These are phyloP conservation scores for Mythimna lalbum DNA, from an alignment of 2,888 invertebrate genomes.

Conservation along the genomic window DNA sequence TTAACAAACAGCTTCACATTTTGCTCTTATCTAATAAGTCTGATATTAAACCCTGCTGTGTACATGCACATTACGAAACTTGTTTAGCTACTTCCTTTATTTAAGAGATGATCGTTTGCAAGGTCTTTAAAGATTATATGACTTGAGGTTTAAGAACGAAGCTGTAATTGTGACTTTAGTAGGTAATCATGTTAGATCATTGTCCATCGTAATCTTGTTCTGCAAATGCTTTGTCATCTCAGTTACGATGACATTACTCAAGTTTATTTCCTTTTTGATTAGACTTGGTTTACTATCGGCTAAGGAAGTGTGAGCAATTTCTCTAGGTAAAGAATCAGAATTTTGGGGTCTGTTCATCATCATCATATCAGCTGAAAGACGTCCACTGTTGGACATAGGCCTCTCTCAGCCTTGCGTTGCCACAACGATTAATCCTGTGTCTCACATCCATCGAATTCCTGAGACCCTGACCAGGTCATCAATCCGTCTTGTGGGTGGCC, in stretches of 20 bases:
- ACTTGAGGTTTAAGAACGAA: conserved; percentile 39
- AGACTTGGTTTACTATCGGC: neutral
- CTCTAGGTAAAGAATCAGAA: too few relatives aligned
- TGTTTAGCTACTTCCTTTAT: conserved; percentile 44
- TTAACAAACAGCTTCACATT: conserved; percentile 14
- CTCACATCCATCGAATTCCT: too few relatives aligned
- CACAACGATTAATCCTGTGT: too few relatives aligned
- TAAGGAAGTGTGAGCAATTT: neutral
- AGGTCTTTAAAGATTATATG: conserved; percentile 44
- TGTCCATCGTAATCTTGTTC: conserved; percentile 27
- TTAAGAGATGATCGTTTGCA: conserved; percentile 30
- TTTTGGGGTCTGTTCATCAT: too few relatives aligned
- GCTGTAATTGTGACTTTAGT: conserved; percentile 35
- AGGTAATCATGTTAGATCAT: conserved; percentile 30
- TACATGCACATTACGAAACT: conserved; percentile 20
- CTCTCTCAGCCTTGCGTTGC: too few relatives aligned
- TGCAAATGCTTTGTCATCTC: conserved; percentile 24
- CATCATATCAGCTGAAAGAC: too few relatives aligned
- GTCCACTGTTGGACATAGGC: too few relatives aligned
- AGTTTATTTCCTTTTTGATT: neutral
- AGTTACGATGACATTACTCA: conserved; percentile 16
- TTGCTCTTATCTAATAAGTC: conserved; percentile 8
- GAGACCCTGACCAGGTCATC: too few relatives aligned
- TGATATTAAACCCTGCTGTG: conserved; percentile 24
- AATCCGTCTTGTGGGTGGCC: too few relatives aligned